Conservation (phyloP, 1,140 invertebrate species). For the Saccostrea echinata region DNA sequence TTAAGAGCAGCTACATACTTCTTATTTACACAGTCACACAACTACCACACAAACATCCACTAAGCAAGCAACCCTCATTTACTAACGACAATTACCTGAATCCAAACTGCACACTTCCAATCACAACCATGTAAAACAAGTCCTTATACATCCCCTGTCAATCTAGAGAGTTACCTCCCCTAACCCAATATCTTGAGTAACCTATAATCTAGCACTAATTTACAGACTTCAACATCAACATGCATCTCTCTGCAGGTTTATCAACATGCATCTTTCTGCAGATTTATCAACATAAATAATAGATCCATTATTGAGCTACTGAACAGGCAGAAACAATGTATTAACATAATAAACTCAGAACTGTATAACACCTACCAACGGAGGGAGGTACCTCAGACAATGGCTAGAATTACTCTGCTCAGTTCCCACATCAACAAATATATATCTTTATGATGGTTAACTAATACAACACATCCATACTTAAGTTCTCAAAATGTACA, state of each 20-base stretch:
- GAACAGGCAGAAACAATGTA: too few relatives aligned
- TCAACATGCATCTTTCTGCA: not conserved
- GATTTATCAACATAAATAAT: not conserved
- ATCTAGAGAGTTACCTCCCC: not conserved
- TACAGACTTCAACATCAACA: not conserved
- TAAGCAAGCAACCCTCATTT: not conserved
- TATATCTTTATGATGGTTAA: not conserved
- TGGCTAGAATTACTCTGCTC: constrained; percentile 4
- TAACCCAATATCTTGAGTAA: not conserved
- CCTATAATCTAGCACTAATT: too few relatives aligned
- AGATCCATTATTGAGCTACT: too few relatives aligned
- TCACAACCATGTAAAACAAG: not conserved
- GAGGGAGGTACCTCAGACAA: not conserved
- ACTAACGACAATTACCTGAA: not conserved
- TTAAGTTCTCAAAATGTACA: not conserved
- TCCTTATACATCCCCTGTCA: not conserved
- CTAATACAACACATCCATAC: not conserved
- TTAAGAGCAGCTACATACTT: not conserved
- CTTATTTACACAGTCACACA: not conserved
- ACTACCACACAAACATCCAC: not conserved
- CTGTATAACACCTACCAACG: too few relatives aligned
- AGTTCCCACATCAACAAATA: not conserved
- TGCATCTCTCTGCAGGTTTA: not conserved
- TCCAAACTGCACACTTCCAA: not conserved
- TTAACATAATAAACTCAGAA: too few relatives aligned